These are phyloP conservation scores for Rotaria sp. DNA, from an alignment of 2,888 invertebrate species.

Conservation along the genomic window DNA sequence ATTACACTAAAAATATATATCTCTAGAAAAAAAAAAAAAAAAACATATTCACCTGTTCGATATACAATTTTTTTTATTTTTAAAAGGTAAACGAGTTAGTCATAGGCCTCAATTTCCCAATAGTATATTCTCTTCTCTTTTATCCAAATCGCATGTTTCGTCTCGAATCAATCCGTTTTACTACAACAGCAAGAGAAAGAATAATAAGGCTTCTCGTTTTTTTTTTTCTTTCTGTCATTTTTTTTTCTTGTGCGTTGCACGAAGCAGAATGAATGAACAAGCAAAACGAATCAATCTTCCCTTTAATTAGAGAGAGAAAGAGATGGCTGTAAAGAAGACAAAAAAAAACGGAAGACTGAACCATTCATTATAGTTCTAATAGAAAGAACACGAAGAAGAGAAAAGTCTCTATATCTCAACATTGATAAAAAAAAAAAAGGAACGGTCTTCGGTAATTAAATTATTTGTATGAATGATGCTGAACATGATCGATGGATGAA, in stretches of 20 bases:
- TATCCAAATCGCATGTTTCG: neutral
- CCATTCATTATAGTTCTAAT: neutral
- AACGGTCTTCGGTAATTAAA: neutral
- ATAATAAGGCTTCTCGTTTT: neutral
- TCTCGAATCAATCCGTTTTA: neutral
- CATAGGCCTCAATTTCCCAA: neutral
- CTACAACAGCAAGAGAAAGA: neutral
- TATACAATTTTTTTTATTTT: neutral
- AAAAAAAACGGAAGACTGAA: neutral
- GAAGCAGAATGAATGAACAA: neutral
- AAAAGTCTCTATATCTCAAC: neutral
- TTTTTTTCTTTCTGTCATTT: neutral
- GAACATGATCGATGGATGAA: conserved; percentile 2
- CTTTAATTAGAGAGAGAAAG: neutral
- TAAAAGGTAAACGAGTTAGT: neutral
- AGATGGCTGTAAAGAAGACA: neutral
- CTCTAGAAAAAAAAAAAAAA: neutral
- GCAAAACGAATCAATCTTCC: neutral
- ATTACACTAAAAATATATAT: neutral
- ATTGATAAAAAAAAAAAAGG: neutral
- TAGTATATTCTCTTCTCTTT: neutral
- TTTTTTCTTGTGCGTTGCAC: neutral
- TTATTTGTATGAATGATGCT: neutral
- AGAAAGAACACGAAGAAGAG: neutral
- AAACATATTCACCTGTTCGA: neutral